phyloP scores from a whole-genome alignment of 2,888 invertebrate genomes.

The Tenthredo livida region DNA sequence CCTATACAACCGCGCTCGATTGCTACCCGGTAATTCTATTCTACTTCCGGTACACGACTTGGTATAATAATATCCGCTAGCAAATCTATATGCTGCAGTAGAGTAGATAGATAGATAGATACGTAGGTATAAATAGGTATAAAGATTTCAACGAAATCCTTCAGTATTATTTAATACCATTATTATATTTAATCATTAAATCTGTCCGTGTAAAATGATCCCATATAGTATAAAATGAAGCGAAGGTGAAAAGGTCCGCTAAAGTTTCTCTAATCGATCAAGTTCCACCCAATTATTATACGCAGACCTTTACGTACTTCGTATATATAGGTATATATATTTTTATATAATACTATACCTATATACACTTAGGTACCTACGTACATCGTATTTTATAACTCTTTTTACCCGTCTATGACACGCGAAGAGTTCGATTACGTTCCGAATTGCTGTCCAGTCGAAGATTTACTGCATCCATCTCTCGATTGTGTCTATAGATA shows the following conservation, averaged over 20 bases:
- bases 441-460: constrained; percentile 21
- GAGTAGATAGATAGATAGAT: not conserved
- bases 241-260: not conserved
- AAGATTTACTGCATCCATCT: constrained; percentile 37
- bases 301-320: not conserved
- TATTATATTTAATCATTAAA: not conserved
- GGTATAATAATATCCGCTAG: not conserved
- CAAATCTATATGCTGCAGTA: not conserved
- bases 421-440: not conserved
- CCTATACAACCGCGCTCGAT: not conserved
- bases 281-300: not conserved
- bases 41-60: not conserved
- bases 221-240: not conserved
- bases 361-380: not conserved
- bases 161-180: not conserved
- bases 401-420: constrained; percentile 7
- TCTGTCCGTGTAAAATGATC: not conserved
- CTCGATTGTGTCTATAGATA: not conserved
- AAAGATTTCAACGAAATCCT: not conserved
- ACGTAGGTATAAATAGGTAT: not conserved
- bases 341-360: not conserved
- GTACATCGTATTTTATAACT: not conserved
- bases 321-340: too few relatives aligned
- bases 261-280: constrained; percentile 16
- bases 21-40: not conserved